Conservation (phyloP, 2,113 vertebrate species). For the Sakesphorus luctuosus region DNA sequence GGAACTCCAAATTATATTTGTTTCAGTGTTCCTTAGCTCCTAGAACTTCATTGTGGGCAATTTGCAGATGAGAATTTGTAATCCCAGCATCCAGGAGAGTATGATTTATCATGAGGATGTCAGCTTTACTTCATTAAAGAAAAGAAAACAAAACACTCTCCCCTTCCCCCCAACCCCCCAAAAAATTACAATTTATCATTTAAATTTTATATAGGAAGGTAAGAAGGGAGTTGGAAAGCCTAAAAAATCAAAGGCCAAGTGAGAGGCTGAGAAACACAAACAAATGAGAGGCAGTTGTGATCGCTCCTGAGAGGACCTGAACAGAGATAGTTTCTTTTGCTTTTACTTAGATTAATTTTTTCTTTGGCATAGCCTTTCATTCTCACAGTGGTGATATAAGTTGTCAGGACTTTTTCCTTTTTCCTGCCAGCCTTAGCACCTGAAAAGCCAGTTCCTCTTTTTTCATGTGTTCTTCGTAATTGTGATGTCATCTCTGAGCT, state of each 20-base stretch:
- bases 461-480: not conserved
- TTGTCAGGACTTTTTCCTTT: not conserved
- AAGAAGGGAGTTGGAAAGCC: not conserved
- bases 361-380: not conserved
- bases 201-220: not conserved
- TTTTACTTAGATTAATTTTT: not conserved
- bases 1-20: not conserved
- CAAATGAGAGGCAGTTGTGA: not conserved
- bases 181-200: not conserved
- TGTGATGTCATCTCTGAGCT: rapidly evolving
- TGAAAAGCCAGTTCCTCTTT: not conserved
- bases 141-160: not conserved
- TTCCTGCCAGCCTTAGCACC: not conserved
- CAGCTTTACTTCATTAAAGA: not conserved
- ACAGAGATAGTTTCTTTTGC: not conserved
- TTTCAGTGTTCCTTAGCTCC: not conserved
- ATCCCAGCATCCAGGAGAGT: not conserved
- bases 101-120: not conserved
- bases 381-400: not conserved
- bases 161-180: rapidly evolving
- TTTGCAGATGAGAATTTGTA: not conserved
- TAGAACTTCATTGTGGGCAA: not conserved
- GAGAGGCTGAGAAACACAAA: not conserved
- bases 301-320: not conserved
- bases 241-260: not conserved